phyloP scores from a whole-genome alignment of 1,140 invertebrate genomes.

The Eciton burchellii region DNA sequence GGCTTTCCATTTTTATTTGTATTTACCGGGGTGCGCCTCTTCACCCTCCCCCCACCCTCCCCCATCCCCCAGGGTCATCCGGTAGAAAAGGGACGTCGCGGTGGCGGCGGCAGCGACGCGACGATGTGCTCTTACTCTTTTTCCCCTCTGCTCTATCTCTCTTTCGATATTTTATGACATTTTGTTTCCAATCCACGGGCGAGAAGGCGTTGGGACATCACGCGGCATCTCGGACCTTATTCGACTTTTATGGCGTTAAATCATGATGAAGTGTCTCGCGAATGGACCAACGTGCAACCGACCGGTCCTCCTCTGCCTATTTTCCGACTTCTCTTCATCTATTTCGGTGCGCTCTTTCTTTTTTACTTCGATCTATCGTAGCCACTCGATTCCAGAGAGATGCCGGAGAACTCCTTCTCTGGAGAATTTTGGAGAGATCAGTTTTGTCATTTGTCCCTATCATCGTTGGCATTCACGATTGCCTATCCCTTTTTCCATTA shows the following conservation, averaged over 20 bases:
- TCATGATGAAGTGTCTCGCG: constrained; percentile 72
- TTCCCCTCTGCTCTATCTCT: neutral
- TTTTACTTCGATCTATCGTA: constrained; percentile 19
- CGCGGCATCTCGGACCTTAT: constrained; percentile 71
- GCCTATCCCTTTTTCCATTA: neutral
- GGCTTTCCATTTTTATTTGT: constrained; percentile 84
- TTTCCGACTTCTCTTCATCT: neutral
- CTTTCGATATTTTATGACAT: constrained; percentile 78
- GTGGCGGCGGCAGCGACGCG: neutral
- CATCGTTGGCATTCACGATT: too few species aligned
- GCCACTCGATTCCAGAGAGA: neutral
- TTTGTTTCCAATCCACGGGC: constrained; percentile 80
- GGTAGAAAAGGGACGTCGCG: constrained; percentile 10
- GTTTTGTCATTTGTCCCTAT: too few species aligned
- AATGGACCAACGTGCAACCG: constrained; percentile 53
- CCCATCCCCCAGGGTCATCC: constrained; percentile 53
- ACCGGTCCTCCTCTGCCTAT: neutral
- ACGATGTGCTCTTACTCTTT: neutral
- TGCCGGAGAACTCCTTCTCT: constrained; percentile 5
- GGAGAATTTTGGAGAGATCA: too few species aligned
- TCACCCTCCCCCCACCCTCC: constrained; percentile 5
- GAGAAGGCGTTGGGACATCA: constrained; percentile 64
- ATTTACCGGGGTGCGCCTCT: constrained; percentile 69
- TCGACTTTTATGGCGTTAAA: constrained; percentile 78
- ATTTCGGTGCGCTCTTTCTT: neutral